Percentiles rank a stretch among this genome's conserved stretches.
Conservation (phyloP, 2,797 vertebrate species). For the Sebastes iracundus region DNA sequence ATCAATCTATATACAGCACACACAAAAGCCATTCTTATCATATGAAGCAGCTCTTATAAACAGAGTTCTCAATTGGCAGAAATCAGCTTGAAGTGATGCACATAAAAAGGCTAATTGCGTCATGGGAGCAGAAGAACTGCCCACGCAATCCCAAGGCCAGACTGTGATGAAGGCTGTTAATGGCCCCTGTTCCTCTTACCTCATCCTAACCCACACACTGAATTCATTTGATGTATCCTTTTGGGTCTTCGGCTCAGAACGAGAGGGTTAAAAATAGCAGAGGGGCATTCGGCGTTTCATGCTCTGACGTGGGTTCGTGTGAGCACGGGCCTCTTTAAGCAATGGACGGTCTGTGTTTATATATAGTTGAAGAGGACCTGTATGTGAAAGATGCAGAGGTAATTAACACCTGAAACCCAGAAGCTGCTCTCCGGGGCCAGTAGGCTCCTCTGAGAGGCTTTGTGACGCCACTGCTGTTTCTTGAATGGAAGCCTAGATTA, state of each 20-base stretch:
- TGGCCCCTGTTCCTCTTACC: slow-evolving; percentile 58
- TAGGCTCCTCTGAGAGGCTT: slow-evolving; percentile 49
- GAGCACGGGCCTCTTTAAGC: slow-evolving; percentile 52
- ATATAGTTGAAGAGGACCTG: slow-evolving; percentile 67
- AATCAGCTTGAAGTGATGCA: slow-evolving; percentile 66
- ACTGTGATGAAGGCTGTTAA: slow-evolving; percentile 71
- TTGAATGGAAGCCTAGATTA: slow-evolving; percentile 59
- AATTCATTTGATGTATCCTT: slow-evolving; percentile 64
- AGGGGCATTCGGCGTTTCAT: slow-evolving; percentile 11
- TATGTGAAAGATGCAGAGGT: slow-evolving; percentile 55
- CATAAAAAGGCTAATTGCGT: slow-evolving; percentile 75
- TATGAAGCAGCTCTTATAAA: slow-evolving; percentile 38
- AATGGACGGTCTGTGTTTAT: slow-evolving; percentile 52
- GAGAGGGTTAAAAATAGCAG: slow-evolving; percentile 71
- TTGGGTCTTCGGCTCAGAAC: slow-evolving; percentile 47
- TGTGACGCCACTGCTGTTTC: slow-evolving; percentile 56
- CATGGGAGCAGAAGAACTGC: slow-evolving; percentile 73
- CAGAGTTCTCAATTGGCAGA: slow-evolving; percentile 47
- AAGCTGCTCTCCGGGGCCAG: slow-evolving; percentile 26
- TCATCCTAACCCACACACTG: slow-evolving; percentile 54
- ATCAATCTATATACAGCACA: slow-evolving; percentile 13
- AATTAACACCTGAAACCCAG: slow-evolving; percentile 75
- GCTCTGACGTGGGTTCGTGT: slow-evolving; percentile 55
- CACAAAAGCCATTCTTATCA: slow-evolving; percentile 22
- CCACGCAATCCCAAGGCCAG: slow-evolving; percentile 72